Conservation (phyloP, 2,888 invertebrate species). For the Seladonia tumulorum region DNA sequence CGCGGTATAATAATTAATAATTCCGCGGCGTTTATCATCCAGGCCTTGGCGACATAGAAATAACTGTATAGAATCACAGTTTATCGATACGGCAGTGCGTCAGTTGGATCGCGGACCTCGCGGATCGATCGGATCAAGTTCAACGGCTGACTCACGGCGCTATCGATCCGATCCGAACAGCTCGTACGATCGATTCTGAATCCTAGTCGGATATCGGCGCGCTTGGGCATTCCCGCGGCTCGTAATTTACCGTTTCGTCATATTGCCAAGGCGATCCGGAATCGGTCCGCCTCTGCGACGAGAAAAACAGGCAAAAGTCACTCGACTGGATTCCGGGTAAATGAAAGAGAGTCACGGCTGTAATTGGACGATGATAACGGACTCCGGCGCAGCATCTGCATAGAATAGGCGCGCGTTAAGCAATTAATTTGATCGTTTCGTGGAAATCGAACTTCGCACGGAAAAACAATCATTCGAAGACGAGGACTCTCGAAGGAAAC, state of each 20-base stretch:
- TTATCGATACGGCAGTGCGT: too few species aligned
- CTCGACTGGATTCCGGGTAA: constrained; percentile 27
- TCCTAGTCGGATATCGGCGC: neutral
- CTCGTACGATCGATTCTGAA: neutral
- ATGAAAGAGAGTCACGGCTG: constrained; percentile 7
- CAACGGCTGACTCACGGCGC: neutral
- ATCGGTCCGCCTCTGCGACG: neutral
- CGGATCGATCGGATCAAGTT: neutral
- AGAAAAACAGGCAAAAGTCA: constrained; percentile 41
- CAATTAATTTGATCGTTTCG: constrained; percentile 11
- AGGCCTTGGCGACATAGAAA: too few species aligned
- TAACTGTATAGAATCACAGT: too few species aligned
- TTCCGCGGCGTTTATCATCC: too few species aligned
- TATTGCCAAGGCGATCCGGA: constrained; percentile 29
- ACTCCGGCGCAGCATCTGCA: constrained; percentile 7
- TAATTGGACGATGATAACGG: constrained; percentile 24
- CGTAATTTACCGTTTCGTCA: constrained; percentile 31
- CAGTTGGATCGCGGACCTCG: neutral
- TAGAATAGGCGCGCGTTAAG: constrained; percentile 5
- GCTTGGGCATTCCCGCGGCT: neutral
- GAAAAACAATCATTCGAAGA: neutral
- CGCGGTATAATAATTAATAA: too few species aligned
- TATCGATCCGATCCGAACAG: neutral
- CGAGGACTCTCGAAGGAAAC: neutral
- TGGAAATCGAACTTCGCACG: neutral